phyloP scores from a whole-genome alignment of 2,113 vertebrate genomes.

The Alouatta palliata region DNA sequence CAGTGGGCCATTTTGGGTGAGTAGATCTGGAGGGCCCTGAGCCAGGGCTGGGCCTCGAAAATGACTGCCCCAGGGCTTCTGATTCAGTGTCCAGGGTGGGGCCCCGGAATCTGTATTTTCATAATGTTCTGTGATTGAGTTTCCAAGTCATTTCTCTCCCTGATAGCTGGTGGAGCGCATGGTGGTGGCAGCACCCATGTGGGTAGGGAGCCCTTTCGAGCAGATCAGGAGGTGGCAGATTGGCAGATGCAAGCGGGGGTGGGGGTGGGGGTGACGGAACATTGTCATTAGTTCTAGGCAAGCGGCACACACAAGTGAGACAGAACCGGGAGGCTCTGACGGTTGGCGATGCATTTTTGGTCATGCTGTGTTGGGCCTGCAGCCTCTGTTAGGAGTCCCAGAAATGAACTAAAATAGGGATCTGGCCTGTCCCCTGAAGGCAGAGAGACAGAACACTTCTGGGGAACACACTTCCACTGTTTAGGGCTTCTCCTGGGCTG shows the following conservation, averaged over 20 bases:
- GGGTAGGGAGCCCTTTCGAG: background rate
- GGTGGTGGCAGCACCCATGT: background rate
- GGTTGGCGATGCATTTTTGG: background rate
- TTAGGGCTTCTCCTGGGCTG: background rate
- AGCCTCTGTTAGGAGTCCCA: background rate
- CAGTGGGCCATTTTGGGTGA: background rate
- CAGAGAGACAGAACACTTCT: background rate
- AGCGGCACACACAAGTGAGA: background rate
- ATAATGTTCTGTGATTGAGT: background rate
- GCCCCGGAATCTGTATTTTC: background rate
- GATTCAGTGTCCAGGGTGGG: background rate
- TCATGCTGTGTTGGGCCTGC: background rate
- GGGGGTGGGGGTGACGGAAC: background rate
- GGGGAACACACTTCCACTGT: background rate
- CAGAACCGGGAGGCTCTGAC: background rate
- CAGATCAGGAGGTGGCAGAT: background rate
- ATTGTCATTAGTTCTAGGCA: background rate
- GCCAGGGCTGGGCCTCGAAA: background rate
- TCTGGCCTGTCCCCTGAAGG: background rate
- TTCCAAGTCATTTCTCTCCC: background rate
- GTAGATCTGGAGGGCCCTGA: background rate
- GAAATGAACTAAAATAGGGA: background rate
- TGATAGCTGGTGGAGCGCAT: background rate
- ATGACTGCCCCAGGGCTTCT: background rate
- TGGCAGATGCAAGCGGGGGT: background rate